Base-by-base conservation (phyloP, 2,797 vertebrate species). In the Chlorospingus semifuscus region DNA sequence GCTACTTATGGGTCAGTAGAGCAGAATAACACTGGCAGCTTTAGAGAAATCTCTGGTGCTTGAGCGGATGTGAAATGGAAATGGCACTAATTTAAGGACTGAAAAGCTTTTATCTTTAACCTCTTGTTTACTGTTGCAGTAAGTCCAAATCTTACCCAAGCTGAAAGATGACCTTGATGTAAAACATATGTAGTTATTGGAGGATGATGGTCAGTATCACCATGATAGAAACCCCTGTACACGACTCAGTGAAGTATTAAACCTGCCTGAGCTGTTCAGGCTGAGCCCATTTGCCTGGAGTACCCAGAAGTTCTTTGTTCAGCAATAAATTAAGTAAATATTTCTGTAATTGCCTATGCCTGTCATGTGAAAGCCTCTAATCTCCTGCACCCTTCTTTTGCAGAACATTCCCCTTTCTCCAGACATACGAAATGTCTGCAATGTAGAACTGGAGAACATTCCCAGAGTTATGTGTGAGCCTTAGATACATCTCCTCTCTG, bases 21-120 rank as follows among this genome's bases (percentile, higher is more conserved):
- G 60, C 49, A 95, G 68, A 89, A 61, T 64, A 91, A 78, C 22
- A 47, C n/a, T 23, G 68, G 19, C 29, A 93, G 29, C 20, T 60
- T 75, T 65, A 64, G 49, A 87, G 76, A 87, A 84, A 63, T 63
- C 68, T 68, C 53, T 36, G 29, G 37, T 57, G 42, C 5, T 34
- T 75, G 29, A 75, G 32, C 1, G 2, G 21, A 71, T 87, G n/a
- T 66, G 49, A 77, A 93, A 39, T 59, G n/a, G 56, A 92, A 92
- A 93, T 59, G 76, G 36, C 26, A 52, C 44, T 66, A 74, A 83
- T 85, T 76, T 83, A 68, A 68, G 41, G 18, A 15, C 9, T 30
- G 32, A 39, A 66, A 88, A 81, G 26, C 7, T 86, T 96, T 90
- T 68, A 53, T 80, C 27, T 80, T 94, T 83, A 80, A 92, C 68